Evolutionary conservation across 2,113 vertebrate species (phyloP).

Genomic region (Tychaedon coryphoeus): DNA sequence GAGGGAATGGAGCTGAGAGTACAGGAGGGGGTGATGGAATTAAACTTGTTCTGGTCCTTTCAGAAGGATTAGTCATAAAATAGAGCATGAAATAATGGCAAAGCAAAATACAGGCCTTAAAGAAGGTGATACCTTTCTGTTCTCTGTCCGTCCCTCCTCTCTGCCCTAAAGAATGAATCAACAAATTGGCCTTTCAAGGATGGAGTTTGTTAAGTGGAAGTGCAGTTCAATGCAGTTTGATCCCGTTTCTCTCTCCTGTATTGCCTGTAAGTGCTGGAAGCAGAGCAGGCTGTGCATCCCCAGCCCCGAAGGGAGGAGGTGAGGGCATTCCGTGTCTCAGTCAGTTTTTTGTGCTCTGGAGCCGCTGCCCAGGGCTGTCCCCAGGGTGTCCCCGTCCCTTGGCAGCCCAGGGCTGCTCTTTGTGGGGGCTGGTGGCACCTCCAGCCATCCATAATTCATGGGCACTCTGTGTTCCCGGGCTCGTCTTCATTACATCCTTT

Average conservation of each 20-base stretch:
- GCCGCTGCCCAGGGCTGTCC: background rate
- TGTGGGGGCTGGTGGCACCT: background rate
- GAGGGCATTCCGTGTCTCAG: rapidly evolving
- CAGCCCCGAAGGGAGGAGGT: background rate
- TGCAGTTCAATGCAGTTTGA: background rate
- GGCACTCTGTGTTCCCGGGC: background rate
- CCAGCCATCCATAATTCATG: background rate
- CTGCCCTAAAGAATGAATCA: background rate
- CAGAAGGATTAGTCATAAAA: background rate
- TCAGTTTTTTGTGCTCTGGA: rapidly evolving
- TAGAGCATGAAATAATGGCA: background rate
- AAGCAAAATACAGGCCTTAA: background rate
- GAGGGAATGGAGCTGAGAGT: background rate
- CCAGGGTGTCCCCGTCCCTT: background rate
- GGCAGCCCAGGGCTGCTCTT: background rate
- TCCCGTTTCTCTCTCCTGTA: background rate
- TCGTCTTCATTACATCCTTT: slow-evolving; percentile 15
- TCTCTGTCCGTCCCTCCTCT: background rate
- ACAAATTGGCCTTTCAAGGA: background rate
- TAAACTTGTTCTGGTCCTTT: background rate
- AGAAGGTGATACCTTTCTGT: background rate
- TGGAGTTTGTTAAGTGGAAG: rapidly evolving
- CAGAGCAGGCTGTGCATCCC: too few relatives aligned
- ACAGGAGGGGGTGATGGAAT: background rate
- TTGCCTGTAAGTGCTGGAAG: rapidly evolving